phyloP scores from a whole-genome alignment of 2,797 vertebrate genomes.

The Glyptemys insculpta region DNA sequence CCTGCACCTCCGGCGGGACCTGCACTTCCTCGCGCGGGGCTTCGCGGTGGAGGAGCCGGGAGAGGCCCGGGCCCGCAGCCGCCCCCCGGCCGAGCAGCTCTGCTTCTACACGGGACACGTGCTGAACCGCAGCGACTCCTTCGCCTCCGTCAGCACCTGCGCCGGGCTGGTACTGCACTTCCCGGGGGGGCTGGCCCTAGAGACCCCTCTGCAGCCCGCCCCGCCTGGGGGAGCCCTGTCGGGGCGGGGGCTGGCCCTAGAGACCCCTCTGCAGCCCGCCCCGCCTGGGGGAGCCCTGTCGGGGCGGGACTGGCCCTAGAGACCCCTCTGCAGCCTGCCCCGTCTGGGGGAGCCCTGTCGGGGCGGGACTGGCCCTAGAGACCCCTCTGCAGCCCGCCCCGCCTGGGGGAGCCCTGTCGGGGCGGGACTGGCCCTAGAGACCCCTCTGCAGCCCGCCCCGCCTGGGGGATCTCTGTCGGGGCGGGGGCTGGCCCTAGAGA shows the following conservation, averaged over 20 bases:
- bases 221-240: background rate
- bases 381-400: no score
- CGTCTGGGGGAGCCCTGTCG: background rate
- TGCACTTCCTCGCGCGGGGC: slow-evolving; percentile 85
- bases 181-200: background rate
- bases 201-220: background rate
- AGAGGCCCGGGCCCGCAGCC: slow-evolving; percentile 37
- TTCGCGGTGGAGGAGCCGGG: slow-evolving; percentile 87
- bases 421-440: background rate
- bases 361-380: no score
- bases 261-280: background rate
- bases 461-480: no score
- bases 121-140: slow-evolving; percentile 88
- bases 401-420: background rate
- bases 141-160: slow-evolving; percentile 91
- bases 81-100: slow-evolving; percentile 64
- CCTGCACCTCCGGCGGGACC: slow-evolving; percentile 87
- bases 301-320: no score
- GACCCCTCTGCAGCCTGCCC: no score
- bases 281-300: background rate
- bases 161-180: slow-evolving; percentile 90
- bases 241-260: background rate
- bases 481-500: no score
- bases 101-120: slow-evolving; percentile 93
- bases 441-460: no score